phyloP scores from a whole-genome alignment of 1,140 invertebrate genomes.

The Phortica variegata region DNA sequence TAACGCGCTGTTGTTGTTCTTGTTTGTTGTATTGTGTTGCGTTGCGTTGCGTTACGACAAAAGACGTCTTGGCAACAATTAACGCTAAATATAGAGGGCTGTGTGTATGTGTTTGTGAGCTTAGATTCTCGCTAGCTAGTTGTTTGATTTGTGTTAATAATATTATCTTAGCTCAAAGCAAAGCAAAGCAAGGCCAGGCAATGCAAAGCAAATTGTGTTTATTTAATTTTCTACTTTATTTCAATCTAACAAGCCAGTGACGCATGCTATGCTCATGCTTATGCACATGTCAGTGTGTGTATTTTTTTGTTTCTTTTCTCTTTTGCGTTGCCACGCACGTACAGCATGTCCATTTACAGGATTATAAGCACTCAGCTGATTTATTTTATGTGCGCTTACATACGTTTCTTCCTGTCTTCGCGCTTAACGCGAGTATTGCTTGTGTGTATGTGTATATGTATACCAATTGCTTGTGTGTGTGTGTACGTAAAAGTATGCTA shows the following conservation, averaged over 20 bases:
- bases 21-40: no score
- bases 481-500: constrained; percentile 8
- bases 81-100: background rate
- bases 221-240: constrained; percentile 43
- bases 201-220: constrained; percentile 25
- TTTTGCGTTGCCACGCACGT: no score
- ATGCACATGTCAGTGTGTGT: no score
- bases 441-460: background rate
- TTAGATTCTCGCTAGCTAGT: background rate
- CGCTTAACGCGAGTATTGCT: background rate
- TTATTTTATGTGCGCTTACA: no score
- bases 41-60: background rate
- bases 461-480: constrained; percentile 1
- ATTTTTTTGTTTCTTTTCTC: no score
- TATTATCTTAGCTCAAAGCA: constrained; percentile 35
- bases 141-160: constrained; percentile 33
- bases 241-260: constrained; percentile 4
- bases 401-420: no score
- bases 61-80: no score
- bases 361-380: no score
- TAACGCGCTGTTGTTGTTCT: no score
- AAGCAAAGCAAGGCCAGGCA: background rate
- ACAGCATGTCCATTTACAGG: no score
- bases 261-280: no score
- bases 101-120: background rate